phyloP scores from a whole-genome alignment of 2,888 invertebrate genomes.

The Chrysotoxum bicinctum region DNA sequence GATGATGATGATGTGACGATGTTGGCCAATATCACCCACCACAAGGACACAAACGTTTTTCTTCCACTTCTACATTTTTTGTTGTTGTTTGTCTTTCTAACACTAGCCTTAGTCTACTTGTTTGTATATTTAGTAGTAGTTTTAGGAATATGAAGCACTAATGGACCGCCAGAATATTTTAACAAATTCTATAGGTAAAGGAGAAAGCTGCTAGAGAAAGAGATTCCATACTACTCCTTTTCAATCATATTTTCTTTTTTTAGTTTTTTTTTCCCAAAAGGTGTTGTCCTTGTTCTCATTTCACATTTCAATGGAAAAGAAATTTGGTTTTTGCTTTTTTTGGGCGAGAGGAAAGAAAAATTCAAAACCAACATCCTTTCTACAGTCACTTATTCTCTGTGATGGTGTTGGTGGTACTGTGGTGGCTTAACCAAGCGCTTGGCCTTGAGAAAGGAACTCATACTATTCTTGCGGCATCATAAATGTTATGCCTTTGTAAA shows the following conservation, averaged over 20 bases:
- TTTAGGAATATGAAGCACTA: slow-evolving; percentile 45
- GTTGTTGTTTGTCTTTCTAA: slow-evolving; percentile 21
- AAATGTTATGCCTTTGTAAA: slow-evolving; percentile 36
- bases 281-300: slow-evolving; percentile 67
- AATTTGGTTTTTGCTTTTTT: slow-evolving; percentile 34
- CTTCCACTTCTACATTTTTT: background rate
- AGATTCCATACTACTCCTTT: slow-evolving; percentile 16
- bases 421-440: background rate
- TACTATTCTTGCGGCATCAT: background rate
- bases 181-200: slow-evolving; percentile 45
- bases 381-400: background rate
- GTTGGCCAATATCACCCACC: slow-evolving; percentile 69
- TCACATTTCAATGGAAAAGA: slow-evolving; percentile 58
- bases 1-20: slow-evolving; percentile 46
- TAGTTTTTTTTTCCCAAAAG: slow-evolving; percentile 17
- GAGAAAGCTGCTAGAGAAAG: slow-evolving; percentile 18
- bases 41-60: slow-evolving; percentile 55
- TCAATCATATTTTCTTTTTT: slow-evolving; percentile 4
- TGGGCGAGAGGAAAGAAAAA: background rate
- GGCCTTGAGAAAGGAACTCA: background rate
- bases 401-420: background rate
- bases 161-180: slow-evolving; percentile 67
- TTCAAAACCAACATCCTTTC: slow-evolving; percentile 34
- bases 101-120: slow-evolving; percentile 23
- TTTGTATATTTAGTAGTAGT: slow-evolving; percentile 28